Conservation (phyloP, 2,797 vertebrate species). For the Coregonus sp. region DNA sequence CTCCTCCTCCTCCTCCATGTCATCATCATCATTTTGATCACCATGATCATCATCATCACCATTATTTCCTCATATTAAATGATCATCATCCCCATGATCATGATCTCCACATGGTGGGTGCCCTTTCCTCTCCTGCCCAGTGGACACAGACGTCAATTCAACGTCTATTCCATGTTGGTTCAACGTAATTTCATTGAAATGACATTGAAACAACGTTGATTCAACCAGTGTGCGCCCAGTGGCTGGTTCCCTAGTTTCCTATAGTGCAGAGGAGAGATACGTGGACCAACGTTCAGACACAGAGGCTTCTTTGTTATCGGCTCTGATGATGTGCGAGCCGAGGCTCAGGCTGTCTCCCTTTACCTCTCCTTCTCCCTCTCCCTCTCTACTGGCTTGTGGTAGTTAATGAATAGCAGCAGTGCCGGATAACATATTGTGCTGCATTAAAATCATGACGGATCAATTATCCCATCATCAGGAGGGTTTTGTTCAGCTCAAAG, state of each 20-base stretch:
- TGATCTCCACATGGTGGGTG: neutral
- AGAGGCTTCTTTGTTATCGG: neutral
- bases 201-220: too few species aligned
- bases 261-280: neutral
- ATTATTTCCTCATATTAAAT: neutral
- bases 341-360: neutral
- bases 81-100: neutral
- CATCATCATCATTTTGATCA: neutral
- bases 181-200: too few species aligned
- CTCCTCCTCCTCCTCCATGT: neutral
- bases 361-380: neutral
- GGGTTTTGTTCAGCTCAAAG: neutral
- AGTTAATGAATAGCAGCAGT: slow-evolving; percentile 43
- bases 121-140: neutral
- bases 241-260: too few species aligned
- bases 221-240: too few species aligned
- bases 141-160: too few species aligned
- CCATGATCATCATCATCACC: neutral
- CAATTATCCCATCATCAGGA: slow-evolving; percentile 39
- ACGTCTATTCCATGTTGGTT: too few species aligned
- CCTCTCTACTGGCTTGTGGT: slow-evolving; percentile 5
- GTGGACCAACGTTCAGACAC: neutral
- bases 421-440: slow-evolving; percentile 27
- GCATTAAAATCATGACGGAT: slow-evolving; percentile 37
- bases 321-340: neutral